A percentile compares a stretch with the other conserved stretches of the same genome.
phyloP scores from a whole-genome alignment of 1,140 invertebrate genomes.

The Drosophila punjabiensis region DNA sequence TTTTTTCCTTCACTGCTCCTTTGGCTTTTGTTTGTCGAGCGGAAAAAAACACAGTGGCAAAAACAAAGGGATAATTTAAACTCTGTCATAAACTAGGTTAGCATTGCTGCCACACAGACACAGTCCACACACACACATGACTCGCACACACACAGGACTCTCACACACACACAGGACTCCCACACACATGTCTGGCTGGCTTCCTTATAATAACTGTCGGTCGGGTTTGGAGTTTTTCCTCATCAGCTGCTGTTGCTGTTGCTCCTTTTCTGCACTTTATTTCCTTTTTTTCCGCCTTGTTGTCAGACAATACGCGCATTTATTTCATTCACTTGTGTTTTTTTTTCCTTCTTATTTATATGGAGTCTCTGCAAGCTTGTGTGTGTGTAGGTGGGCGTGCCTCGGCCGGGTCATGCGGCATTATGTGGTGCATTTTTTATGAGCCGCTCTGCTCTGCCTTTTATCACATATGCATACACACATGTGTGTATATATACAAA shows the following conservation, averaged over 20 bases:
- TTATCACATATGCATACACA: constrained; percentile 77
- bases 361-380: constrained; percentile 6
- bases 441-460: constrained; percentile 67
- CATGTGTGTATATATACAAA: background rate
- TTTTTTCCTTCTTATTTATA: constrained; percentile 29
- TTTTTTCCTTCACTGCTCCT: constrained; percentile 13
- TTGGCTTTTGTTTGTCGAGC: constrained; percentile 64
- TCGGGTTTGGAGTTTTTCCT: constrained; percentile 79
- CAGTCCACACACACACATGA: constrained; percentile 4
- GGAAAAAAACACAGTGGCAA: constrained; percentile 73
- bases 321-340: constrained; percentile 66
- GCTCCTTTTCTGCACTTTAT: constrained; percentile 48
- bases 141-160: background rate
- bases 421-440: constrained; percentile 82
- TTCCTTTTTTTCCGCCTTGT: constrained; percentile 59
- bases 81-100: constrained; percentile 83
- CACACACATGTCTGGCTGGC: constrained; percentile 31
- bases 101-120: constrained; percentile 57
- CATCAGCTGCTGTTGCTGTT: constrained; percentile 68
- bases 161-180: constrained; percentile 11
- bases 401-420: constrained; percentile 69
- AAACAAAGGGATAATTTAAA: constrained; percentile 84
- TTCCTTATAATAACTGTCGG: constrained; percentile 80
- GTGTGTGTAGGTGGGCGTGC: constrained; percentile 55
- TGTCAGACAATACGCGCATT: constrained; percentile 78